These are phyloP conservation scores for Remorina albescens DNA, from an alignment of 2,797 vertebrate species.

Conservation along the genomic window DNA sequence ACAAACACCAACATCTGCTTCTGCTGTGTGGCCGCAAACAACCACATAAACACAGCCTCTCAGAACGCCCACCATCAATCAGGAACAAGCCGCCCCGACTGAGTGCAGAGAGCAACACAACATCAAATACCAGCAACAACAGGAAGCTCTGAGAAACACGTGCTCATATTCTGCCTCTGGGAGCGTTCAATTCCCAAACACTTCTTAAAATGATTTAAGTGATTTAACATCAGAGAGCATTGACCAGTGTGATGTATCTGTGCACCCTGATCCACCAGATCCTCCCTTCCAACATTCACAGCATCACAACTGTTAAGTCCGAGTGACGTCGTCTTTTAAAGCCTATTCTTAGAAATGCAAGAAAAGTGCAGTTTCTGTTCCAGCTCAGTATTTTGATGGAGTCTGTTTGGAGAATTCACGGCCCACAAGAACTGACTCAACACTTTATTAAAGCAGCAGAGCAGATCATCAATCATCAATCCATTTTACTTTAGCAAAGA, in stretches of 20 bases:
- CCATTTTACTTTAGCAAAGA: background rate
- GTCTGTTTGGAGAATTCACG: background rate
- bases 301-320: background rate
- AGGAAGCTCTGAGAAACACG: conserved; percentile 3
- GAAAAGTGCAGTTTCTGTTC: conserved; percentile 26
- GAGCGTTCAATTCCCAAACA: background rate
- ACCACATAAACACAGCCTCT: conserved; percentile 14
- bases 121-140: background rate
- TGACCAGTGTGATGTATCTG: background rate
- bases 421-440: background rate
- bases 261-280: conserved; percentile 4
- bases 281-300: background rate
- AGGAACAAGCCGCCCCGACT: background rate
- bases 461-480: conserved; percentile 9
- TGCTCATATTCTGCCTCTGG: background rate
- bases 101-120: background rate
- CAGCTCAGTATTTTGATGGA: background rate
- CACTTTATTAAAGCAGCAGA: conserved; percentile 4
- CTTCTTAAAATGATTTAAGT: conserved; percentile 4
- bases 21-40: conserved; percentile 2
- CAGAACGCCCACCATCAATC: conserved; percentile 10
- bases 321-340: conserved; percentile 1
- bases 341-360: conserved; percentile 14
- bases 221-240: background rate
- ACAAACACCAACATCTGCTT: conserved; percentile 27